Evolutionary conservation across 2,113 vertebrate genomes (phyloP).

Genomic region (Otus sunia): DNA sequence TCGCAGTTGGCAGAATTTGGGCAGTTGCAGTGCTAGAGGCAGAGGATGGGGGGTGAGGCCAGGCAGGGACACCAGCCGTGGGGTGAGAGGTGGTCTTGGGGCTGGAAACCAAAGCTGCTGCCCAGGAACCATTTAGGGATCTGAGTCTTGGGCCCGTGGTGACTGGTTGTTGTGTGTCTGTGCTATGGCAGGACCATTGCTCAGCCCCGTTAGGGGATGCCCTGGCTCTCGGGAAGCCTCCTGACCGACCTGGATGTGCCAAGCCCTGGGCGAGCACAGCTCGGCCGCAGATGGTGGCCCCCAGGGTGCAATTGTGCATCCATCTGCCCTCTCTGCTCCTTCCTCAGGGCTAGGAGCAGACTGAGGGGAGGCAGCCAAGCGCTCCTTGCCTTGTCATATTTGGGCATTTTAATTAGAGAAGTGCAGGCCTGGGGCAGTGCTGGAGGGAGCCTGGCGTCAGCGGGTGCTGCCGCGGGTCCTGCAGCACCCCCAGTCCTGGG

Average conservation of each 20-base stretch:
- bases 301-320: background rate
- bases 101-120: background rate
- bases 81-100: background rate
- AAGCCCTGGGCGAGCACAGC: background rate
- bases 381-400: rapidly evolving
- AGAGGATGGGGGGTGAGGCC: background rate
- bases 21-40: background rate
- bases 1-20: background rate
- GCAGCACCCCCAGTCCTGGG: rapidly evolving
- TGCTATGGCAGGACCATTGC: background rate
- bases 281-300: background rate
- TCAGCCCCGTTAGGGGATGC: background rate
- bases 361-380: background rate
- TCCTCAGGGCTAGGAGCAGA: background rate
- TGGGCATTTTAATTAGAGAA: background rate
- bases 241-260: background rate
- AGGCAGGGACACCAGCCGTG: background rate
- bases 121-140: background rate
- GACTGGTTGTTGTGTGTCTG: background rate
- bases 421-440: background rate
- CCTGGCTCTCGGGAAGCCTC: background rate
- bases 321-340: constrained; percentile 13
- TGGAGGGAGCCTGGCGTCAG: background rate
- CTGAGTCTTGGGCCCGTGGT: rapidly evolving
- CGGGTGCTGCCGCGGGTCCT: background rate